phyloP scores from a whole-genome alignment of 2,888 invertebrate species.

The Polymixis flavicincta region DNA sequence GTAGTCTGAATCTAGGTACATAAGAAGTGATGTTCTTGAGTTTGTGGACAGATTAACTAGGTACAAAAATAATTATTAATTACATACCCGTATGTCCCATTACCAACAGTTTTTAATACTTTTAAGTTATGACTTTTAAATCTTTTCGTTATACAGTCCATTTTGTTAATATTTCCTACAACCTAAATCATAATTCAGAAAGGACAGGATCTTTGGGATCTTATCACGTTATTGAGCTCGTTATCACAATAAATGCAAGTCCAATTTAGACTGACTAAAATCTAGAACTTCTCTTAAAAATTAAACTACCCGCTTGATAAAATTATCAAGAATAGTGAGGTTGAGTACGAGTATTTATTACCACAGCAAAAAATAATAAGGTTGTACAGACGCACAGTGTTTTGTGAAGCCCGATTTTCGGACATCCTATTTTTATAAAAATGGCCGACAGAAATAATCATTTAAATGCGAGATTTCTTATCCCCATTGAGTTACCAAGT shows the following conservation, averaged over 20 bases:
- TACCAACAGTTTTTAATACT: slow-evolving; percentile 88
- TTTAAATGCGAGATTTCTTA: too few relatives aligned
- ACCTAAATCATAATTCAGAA: background rate
- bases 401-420: too few relatives aligned
- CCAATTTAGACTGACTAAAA: background rate
- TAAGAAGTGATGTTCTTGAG: background rate
- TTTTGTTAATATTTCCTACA: slow-evolving; percentile 56
- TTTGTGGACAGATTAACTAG: background rate
- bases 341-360: background rate
- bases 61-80: background rate
- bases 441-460: too few relatives aligned
- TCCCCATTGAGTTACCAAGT: too few relatives aligned
- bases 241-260: background rate
- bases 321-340: background rate
- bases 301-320: slow-evolving; percentile 34
- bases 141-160: slow-evolving; percentile 79
- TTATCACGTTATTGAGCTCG: background rate
- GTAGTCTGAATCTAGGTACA: background rate
- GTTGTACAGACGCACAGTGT: background rate
- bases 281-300: background rate
- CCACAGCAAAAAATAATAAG: background rate
- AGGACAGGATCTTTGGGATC: background rate
- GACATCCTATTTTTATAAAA: too few relatives aligned
- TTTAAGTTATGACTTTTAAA: slow-evolving; percentile 78
- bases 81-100: slow-evolving; percentile 91